Evolutionary conservation across 2,113 vertebrate species (phyloP), one percentile per base, ranked within the genome.

Genomic region (Desmodus rotundus): DNA sequence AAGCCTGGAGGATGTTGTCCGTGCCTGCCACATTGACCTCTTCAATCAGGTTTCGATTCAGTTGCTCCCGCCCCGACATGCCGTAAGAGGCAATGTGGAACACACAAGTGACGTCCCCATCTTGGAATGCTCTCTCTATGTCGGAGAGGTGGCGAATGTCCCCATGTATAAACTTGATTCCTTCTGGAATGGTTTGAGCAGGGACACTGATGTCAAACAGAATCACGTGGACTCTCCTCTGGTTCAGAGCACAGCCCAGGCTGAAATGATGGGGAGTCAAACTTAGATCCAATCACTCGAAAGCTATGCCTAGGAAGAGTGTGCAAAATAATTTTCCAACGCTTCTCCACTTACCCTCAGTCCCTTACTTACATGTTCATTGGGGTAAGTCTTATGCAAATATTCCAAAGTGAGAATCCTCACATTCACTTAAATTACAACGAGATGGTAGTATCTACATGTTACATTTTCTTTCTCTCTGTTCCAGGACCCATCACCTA

Each of bases 51-150:
- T 96, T 97, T 20, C n/a, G 92, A 94, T 99, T 98, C 85, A 99
- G 98, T 88, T 99, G 99, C 97, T 99, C 99, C 91, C 98, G 98
- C 80, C 99, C 99, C 0, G 99, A 99, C 99, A 99, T 99, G 58
- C 99, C 99, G 1, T 99, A 99, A 45, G 99, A 99, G 65, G 99
- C 99, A 0, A 99, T 90, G 86, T 99, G 99, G 98, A 99, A 99
- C 5, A 99, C 98, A 0, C 99, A 99, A 73, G 98, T 98, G 24
- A 98, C 97, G 0, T 98, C 98, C 7, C 97, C 98, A 2, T 98
- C 99, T 33, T 80, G 63, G 31, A 99, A 76, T 4, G 98, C 99
- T 7, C 89, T 96, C 95, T 99, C 98, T 20, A 99, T 95, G 10
- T 99, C 98, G 26, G 97, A 82, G 72, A 98, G 97, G 43, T 95